These are phyloP conservation scores for Sinocyclocheilus rhinocerous DNA, from an alignment of 2,113 vertebrate species.

Conservation along the genomic window DNA sequence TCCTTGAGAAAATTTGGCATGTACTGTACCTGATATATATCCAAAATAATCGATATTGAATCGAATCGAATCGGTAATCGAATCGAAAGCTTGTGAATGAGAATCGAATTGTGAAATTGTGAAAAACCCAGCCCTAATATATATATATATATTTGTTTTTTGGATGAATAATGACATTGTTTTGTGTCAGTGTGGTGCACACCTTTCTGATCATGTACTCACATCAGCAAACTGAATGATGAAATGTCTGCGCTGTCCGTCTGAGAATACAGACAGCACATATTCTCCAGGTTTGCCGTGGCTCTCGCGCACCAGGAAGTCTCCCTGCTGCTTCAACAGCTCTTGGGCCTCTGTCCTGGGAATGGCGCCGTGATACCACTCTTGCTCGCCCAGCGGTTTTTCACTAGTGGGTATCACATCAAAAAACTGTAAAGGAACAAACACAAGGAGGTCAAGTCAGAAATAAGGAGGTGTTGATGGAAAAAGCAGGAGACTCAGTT, in stretches of 20 bases:
- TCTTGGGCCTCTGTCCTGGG: slow-evolving; percentile 96
- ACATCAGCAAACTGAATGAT: slow-evolving; percentile 98
- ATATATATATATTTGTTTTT: no score
- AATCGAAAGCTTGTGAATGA: no score
- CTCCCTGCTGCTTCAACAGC: slow-evolving; percentile 91
- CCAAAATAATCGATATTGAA: no score
- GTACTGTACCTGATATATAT: no score
- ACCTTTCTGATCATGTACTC: slow-evolving; percentile 56
- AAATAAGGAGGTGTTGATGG: neutral
- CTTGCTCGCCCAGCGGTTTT: slow-evolving; percentile 90
- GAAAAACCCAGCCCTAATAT: no score
- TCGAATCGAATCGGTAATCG: no score
- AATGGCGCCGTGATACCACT: slow-evolving; percentile 98
- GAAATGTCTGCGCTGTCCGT: slow-evolving; percentile 94
- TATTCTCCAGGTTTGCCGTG: slow-evolving; percentile 98
- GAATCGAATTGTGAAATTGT: no score
- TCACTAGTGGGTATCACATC: slow-evolving; percentile 90
- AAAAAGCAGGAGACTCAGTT: neutral
- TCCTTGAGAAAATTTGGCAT: no score
- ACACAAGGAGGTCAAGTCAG: neutral
- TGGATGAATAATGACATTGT: neutral
- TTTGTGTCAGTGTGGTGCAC: no score
- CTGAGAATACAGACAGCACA: slow-evolving; percentile 96
- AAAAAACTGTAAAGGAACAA: slow-evolving; percentile 77
- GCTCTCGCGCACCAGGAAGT: slow-evolving; percentile 96